phyloP scores from a whole-genome alignment of 92 coral and sea anemone species.

The Epizoanthus scotinus region DNA sequence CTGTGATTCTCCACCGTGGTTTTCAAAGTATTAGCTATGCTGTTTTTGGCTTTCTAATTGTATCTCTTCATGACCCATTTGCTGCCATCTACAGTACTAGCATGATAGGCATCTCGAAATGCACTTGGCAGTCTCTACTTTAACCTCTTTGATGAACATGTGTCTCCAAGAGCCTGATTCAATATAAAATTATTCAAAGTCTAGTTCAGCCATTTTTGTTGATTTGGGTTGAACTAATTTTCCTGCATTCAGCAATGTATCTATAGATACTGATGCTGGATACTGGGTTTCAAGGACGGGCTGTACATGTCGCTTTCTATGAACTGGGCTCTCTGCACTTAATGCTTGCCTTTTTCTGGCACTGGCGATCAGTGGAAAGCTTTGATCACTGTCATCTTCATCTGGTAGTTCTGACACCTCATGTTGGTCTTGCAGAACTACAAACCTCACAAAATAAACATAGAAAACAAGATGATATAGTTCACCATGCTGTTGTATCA shows the following conservation, averaged over 20 bases:
- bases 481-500: no score
- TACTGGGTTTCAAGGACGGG: no score
- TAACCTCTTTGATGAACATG: constrained; percentile 1
- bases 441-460: no score
- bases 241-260: constrained; percentile 28
- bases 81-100: not conserved
- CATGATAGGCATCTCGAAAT: constrained; percentile 39
- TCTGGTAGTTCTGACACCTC: no score
- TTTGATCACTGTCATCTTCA: no score
- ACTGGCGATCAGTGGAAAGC: no score
- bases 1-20: constrained; percentile 36
- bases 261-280: constrained; percentile 43
- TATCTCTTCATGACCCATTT: constrained; percentile 45
- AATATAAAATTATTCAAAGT: not conserved
- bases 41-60: constrained; percentile 11
- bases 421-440: no score
- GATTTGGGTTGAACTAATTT: constrained; percentile 33
- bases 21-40: constrained; percentile 20
- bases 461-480: no score
- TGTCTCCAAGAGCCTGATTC: no score
- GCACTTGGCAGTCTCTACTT: constrained; percentile 11
- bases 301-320: no score
- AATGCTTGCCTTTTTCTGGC: no score
- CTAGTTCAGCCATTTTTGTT: constrained; percentile 17
- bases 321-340: no score